These are phyloP conservation scores for Acleris sparsana DNA, from an alignment of 2,888 invertebrate species.

Conservation along the genomic window DNA sequence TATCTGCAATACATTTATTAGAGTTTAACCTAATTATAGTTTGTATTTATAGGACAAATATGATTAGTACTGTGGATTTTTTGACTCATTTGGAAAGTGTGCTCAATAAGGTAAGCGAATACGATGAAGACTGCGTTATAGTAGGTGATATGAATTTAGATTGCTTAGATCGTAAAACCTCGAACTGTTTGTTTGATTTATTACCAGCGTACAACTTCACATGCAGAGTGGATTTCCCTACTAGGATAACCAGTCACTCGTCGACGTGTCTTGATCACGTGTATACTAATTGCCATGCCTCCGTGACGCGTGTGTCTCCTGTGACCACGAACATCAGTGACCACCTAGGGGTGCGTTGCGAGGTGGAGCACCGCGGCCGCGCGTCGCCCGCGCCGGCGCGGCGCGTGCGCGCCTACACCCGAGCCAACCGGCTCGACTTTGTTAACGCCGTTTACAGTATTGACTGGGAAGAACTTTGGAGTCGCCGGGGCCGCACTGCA, in stretches of 20 bases:
- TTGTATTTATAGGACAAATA: conserved; percentile 5
- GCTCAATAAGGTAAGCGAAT: conserved; percentile 1
- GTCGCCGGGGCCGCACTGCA: neutral
- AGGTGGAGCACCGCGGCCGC: neutral
- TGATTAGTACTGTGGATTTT: conserved; percentile 7
- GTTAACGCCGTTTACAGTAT: neutral
- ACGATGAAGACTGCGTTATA: neutral
- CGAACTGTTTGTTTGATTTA: neutral
- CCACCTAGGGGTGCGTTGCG: neutral
- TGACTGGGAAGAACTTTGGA: neutral
- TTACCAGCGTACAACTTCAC: neutral
- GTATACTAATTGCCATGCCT: neutral
- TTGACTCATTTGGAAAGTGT: neutral
- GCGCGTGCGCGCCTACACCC: neutral
- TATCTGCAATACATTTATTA: neutral
- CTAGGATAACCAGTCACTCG: neutral
- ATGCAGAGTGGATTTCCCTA: neutral
- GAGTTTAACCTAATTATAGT: neutral
- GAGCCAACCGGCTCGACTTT: neutral
- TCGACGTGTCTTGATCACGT: conserved; percentile 5
- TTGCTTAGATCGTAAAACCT: neutral
- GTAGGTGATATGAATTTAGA: conserved; percentile 8
- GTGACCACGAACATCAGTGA: conserved; percentile 1
- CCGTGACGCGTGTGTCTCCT: neutral
- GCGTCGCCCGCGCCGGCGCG: neutral